Percentiles rank a stretch among this genome's conserved stretches.
Evolutionary conservation across 2,797 vertebrate genomes (phyloP).

Genomic region (Eidolon dupreanum): DNA sequence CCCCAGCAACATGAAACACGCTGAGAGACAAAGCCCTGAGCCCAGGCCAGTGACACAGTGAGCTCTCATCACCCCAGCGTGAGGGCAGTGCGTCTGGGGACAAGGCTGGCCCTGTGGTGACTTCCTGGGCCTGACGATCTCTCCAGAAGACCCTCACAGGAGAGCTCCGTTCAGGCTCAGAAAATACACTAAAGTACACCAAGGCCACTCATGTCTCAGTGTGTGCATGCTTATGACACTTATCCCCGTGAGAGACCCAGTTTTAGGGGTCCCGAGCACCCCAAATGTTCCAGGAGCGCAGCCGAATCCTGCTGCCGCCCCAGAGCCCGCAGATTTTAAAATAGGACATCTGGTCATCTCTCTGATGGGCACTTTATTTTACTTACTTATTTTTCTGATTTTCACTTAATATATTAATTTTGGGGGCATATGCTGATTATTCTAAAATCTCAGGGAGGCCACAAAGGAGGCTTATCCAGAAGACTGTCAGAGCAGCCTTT

Average conservation of each 20-base stretch:
- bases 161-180: background rate
- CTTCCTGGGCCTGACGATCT: background rate
- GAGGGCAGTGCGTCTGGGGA: background rate
- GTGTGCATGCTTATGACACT: fast-evolving
- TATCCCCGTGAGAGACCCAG: too few relatives aligned
- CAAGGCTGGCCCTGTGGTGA: background rate
- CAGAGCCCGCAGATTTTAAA: background rate
- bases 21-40: background rate
- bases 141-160: background rate
- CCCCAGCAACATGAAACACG: background rate
- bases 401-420: background rate
- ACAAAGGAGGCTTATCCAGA: background rate
- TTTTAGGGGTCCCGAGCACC: background rate
- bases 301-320: background rate
- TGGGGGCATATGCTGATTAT: background rate
- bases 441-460: background rate
- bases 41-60: background rate
- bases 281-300: too few relatives aligned
- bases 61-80: background rate
- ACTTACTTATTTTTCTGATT: background rate
- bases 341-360: background rate
- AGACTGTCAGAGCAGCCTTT: too few relatives aligned
- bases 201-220: background rate
- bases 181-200: background rate
- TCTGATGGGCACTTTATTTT: background rate